Conservation (phyloP, 2,888 invertebrate species). For the Tinea pellionella region DNA sequence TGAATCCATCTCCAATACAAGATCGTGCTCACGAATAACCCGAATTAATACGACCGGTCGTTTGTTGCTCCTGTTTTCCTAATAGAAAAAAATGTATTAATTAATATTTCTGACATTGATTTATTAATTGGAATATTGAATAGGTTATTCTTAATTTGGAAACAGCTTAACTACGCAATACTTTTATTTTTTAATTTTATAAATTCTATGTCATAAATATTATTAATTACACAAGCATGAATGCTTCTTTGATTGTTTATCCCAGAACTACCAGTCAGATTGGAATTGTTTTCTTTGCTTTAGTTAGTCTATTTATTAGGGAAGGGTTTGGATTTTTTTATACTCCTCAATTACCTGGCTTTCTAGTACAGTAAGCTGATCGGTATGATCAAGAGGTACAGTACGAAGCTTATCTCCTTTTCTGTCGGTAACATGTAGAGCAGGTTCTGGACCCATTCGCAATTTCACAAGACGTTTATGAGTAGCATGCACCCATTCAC, state of each 20-base stretch:
- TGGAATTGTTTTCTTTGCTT: no score
- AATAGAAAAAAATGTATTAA: conserved; percentile 20
- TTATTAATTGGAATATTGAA: not conserved
- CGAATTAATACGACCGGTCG: conserved; percentile 85
- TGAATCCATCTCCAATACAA: conserved; percentile 91
- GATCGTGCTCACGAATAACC: conserved; percentile 90
- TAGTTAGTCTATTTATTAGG: no score
- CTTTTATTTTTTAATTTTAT: no score
- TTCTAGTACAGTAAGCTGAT: conserved; percentile 86
- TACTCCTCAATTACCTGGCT: conserved; percentile 75
- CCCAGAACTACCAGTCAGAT: no score
- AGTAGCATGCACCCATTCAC: conserved; percentile 95
- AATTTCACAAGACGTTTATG: conserved; percentile 90
- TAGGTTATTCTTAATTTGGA: no score
- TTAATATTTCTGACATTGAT: not conserved
- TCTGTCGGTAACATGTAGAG: conserved; percentile 87
- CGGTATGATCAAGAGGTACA: conserved; percentile 80
- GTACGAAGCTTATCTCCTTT: conserved; percentile 92
- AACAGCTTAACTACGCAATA: no score
- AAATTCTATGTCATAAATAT: no score
- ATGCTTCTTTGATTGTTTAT: no score
- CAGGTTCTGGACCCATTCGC: conserved; percentile 89
- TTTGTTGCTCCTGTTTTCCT: conserved; percentile 76
- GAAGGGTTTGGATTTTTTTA: no score
- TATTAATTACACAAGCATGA: no score